Conservation (phyloP, 2,113 vertebrate genomes). For the Leuciscus idus region DNA sequence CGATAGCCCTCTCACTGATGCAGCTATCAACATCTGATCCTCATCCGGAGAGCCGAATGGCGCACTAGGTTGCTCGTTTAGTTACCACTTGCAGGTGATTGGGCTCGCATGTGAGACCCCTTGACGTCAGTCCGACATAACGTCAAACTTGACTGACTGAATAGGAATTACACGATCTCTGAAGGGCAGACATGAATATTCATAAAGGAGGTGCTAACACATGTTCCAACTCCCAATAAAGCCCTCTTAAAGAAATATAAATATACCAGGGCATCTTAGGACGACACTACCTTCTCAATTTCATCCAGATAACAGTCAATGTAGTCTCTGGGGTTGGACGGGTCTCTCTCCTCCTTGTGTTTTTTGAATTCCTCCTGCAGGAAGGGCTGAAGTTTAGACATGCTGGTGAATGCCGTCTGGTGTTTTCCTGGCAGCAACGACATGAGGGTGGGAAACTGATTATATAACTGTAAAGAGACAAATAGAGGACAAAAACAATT, state of each 20-base stretch:
- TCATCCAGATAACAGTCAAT: conserved; percentile 48
- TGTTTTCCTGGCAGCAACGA: conserved; percentile 33
- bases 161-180: background rate
- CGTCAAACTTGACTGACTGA: no score
- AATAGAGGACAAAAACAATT: background rate
- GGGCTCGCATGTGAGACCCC: no score
- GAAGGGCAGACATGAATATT: background rate
- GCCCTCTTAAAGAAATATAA: background rate
- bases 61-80: no score
- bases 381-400: conserved; percentile 18
- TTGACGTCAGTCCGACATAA: no score
- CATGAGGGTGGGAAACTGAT: conserved; percentile 40
- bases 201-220: background rate
- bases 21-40: no score
- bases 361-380: conserved; percentile 27
- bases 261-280: background rate
- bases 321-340: conserved; percentile 37
- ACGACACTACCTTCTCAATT: conserved; percentile 36
- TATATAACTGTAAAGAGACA: conserved; percentile 32
- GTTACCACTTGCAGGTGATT: no score
- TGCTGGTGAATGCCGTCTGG: conserved; percentile 20
- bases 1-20: no score
- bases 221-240: background rate
- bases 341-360: conserved; percentile 38
- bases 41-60: no score